Conservation (phyloP, 2,888 invertebrate species). For the Philereme vetulata region DNA sequence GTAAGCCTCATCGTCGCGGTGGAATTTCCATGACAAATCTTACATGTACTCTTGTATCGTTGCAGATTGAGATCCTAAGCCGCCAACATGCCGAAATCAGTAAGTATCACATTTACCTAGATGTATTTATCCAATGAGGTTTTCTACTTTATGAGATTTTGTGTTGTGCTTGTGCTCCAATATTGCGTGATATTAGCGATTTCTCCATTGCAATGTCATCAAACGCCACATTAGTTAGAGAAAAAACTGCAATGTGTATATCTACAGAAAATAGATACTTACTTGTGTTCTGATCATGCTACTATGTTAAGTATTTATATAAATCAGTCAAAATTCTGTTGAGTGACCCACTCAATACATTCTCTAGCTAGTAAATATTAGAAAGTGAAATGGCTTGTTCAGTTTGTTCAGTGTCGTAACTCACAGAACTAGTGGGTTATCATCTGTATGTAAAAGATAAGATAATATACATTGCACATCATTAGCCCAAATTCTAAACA, state of each 20-base stretch:
- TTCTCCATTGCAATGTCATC: slow-evolving; percentile 72
- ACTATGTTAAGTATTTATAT: slow-evolving; percentile 1
- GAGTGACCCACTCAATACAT: slow-evolving; percentile 6
- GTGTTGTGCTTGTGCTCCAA: slow-evolving; percentile 8
- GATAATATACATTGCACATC: slow-evolving; percentile 22
- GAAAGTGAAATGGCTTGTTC: slow-evolving; percentile 48
- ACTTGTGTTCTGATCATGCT: not conserved
- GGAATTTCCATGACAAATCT: slow-evolving; percentile 55
- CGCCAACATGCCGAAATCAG: slow-evolving; percentile 87
- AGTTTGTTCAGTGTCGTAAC: slow-evolving; percentile 48
- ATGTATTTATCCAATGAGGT: not conserved
- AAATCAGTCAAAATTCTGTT: not conserved
- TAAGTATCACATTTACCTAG: slow-evolving; percentile 63
- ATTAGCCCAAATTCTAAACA: not conserved
- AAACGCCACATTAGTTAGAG: slow-evolving; percentile 33
- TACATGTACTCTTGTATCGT: slow-evolving; percentile 56
- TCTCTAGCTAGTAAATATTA: slow-evolving; percentile 25
- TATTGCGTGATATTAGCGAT: slow-evolving; percentile 59
- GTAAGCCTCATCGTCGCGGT: slow-evolving; percentile 51
- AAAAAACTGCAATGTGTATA: slow-evolving; percentile 22
- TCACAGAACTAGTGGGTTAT: slow-evolving; percentile 48
- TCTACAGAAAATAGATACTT: not conserved
- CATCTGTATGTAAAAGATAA: slow-evolving; percentile 36
- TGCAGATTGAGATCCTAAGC: slow-evolving; percentile 79
- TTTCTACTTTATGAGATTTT: slow-evolving; percentile 17